Base-by-base conservation (phyloP, 2,888 invertebrate species). In the Nebria salina region DNA sequence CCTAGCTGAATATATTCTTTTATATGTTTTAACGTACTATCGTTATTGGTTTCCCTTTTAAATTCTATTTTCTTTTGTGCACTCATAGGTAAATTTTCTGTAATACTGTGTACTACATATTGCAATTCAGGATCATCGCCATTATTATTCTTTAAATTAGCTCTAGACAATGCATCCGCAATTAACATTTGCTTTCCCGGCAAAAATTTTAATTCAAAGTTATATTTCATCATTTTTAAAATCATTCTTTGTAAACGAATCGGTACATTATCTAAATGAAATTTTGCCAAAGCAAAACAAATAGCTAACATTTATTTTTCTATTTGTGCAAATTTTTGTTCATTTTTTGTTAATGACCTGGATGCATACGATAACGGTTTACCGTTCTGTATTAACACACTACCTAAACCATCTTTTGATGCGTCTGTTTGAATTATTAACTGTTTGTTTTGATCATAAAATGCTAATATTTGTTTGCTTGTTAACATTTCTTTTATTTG, bases 111-210 rank as follows among this genome's bases (percentile, higher is more conserved):
- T 72, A 82, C 82, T 64, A 65, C 20, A 1, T 78, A 20, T 41
- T n/a, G 34, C 72, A 82, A 72, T 54, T 79, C 65, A 8, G 41
- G 65, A 77, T 81, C 75, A 82, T 82, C 75, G 8, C 65, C 34
- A 13, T n/a, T 76, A 15, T 13, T 64, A 64, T 77, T 64, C 41
- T 79, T 72, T 41, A 75, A 25, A 66, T 70, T 82, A 15, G 72
- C 70, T 7, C 83, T 42, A 26, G 82, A 81, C 26, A 83, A 75
- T 34, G 77, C 42, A 82, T 83, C 83, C 20, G 83, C 83, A 11
- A 83, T 75, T 43, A 78, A 72, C 82, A 83, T 82, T 11, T 54
- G 26, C 83, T 84, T 85, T 5, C 84, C 85, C 4, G 84, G 84
- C n/a, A 84, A 41, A 75, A 84, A 85, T n/a, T 72, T 82, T 34